Evolutionary conservation across 1,140 invertebrate species (phyloP).

Genomic region (Drosophila orosa): DNA sequence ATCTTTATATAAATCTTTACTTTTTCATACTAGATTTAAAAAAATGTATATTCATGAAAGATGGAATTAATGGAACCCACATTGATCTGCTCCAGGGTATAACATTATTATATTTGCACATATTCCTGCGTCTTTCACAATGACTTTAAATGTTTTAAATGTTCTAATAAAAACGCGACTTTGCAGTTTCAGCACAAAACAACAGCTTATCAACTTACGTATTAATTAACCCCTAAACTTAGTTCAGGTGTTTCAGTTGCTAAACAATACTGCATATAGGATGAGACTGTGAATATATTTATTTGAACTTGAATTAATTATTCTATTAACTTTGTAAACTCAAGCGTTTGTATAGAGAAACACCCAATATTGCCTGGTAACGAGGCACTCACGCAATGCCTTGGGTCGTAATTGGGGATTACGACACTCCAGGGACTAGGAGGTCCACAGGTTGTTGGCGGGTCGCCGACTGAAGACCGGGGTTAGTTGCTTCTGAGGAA

Average conservation of each 20-base stretch:
- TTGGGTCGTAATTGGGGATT: constrained; percentile 9
- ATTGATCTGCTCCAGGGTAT: not conserved
- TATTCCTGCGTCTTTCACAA: constrained; percentile 5
- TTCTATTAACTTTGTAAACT: constrained; percentile 3
- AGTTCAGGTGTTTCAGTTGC: constrained; percentile 8
- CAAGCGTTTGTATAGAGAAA: not conserved
- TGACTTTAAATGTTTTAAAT: constrained; percentile 11
- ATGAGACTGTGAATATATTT: not conserved
- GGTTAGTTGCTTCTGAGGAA: constrained; percentile 8
- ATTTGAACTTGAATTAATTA: not conserved
- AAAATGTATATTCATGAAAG: too few relatives aligned
- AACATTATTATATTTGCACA: not conserved
- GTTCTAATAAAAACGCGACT: constrained; percentile 1
- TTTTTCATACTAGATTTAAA: too few relatives aligned
- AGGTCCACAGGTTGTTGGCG: not conserved
- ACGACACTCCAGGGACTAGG: constrained; percentile 9
- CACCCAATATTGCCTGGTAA: not conserved
- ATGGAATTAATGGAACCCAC: too few relatives aligned
- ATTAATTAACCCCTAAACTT: constrained; percentile 16
- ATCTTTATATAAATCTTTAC: too few relatives aligned
- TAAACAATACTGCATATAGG: not conserved
- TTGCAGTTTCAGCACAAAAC: constrained; percentile 9
- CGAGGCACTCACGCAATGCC: constrained; percentile 15
- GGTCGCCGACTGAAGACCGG: too few relatives aligned
- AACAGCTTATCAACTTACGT: constrained; percentile 21